A percentile compares a stretch with the other conserved stretches of the same genome.
These are phyloP conservation scores for Pyrrhia umbra DNA, from an alignment of 2,888 invertebrate species.

Conservation along the genomic window DNA sequence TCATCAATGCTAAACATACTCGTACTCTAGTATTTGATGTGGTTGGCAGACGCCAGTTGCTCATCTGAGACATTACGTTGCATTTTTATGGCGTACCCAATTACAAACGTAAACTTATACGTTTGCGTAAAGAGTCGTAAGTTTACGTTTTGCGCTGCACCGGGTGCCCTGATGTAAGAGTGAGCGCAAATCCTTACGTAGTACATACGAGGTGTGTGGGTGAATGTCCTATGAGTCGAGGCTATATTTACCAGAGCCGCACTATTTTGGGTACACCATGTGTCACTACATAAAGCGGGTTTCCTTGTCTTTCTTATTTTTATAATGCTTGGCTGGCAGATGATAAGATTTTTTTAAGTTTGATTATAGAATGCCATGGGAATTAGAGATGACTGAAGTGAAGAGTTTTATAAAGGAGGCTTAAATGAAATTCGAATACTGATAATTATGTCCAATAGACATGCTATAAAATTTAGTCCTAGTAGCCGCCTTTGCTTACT, in stretches of 20 bases:
- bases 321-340: conserved; percentile 3
- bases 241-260: conserved; percentile 51
- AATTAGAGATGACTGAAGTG: no score
- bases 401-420: no score
- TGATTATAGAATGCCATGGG: no score
- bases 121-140: conserved; percentile 7
- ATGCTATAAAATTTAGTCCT: no score
- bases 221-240: conserved; percentile 55
- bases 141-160: conserved; percentile 5
- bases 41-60: no score
- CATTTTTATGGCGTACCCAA: background rate
- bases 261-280: conserved; percentile 59
- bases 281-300: conserved; percentile 42
- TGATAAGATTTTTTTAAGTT: background rate
- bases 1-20: background rate
- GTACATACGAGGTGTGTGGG: conserved; percentile 52
- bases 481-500: no score
- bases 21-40: no score
- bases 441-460: no score
- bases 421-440: no score
- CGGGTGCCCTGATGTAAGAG: conserved; percentile 17
- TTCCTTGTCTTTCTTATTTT: conserved; percentile 24
- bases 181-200: conserved; percentile 45
- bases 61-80: background rate
- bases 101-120: background rate